These are phyloP conservation scores for Chalcis sispes DNA, from an alignment of 2,888 invertebrate genomes.

Conservation along the genomic window DNA sequence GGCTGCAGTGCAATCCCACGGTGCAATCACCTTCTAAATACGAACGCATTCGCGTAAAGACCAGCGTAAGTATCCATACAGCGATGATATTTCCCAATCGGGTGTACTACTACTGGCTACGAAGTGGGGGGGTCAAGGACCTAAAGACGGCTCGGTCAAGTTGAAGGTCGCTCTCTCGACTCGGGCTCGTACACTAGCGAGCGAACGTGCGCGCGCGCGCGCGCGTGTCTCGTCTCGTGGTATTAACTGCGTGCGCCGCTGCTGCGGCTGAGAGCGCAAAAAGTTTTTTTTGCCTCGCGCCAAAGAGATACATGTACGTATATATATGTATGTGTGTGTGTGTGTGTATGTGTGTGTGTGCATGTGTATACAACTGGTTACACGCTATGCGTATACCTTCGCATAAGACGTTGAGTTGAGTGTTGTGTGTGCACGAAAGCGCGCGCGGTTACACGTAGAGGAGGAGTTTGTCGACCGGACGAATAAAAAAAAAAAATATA, in stretches of 20 bases:
- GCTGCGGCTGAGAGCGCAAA: constrained; percentile 44
- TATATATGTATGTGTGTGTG: neutral
- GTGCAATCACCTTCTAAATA: constrained; percentile 11
- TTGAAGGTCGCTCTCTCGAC: constrained; percentile 66
- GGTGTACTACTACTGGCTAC: neutral
- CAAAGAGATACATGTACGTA: neutral
- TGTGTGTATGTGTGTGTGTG: neutral
- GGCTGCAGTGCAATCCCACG: no score
- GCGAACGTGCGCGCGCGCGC: constrained; percentile 33
- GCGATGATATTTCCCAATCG: constrained; percentile 36
- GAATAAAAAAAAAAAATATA: no score
- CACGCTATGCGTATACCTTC: no score
- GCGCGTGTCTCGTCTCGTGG: constrained; percentile 17
- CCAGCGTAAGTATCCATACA: neutral
- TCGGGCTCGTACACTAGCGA: constrained; percentile 34
- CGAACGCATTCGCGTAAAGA: no score
- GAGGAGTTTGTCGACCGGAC: no score
- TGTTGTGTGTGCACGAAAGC: neutral
- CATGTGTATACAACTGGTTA: neutral
- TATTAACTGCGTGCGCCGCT: no score
- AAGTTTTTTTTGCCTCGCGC: constrained; percentile 30
- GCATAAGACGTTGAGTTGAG: no score
- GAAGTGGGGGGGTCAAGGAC: constrained; percentile 64
- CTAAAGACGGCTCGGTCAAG: constrained; percentile 68
- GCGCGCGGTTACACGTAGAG: neutral